Evolutionary conservation across 1,140 invertebrate species (phyloP).

Genomic region (Drosophila pectinifera): DNA sequence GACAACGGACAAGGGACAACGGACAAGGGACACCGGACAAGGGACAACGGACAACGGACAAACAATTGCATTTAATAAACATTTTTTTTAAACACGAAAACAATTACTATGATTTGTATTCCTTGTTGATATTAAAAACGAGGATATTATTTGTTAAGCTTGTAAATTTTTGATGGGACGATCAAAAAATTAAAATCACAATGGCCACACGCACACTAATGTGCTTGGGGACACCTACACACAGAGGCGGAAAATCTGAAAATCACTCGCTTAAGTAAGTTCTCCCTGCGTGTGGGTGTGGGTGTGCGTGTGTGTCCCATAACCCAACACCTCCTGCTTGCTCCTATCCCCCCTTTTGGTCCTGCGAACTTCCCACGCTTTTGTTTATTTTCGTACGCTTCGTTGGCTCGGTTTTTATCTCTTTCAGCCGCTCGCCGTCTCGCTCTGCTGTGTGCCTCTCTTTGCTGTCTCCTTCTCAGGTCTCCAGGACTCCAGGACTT

Average conservation of each 20-base stretch:
- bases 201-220: conserved; percentile 22
- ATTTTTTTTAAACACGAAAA: too few relatives aligned
- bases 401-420: conserved; percentile 64
- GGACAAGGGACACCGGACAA: neutral
- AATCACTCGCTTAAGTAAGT: conserved; percentile 80
- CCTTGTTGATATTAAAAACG: neutral
- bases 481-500: conserved; percentile 24
- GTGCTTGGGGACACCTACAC: conserved; percentile 11
- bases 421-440: too few relatives aligned
- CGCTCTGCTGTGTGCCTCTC: neutral
- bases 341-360: neutral
- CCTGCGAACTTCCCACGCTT: conserved; percentile 37
- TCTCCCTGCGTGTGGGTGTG: conserved; percentile 22
- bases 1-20: too few relatives aligned
- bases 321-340: conserved; percentile 13
- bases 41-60: neutral
- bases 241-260: conserved; percentile 68
- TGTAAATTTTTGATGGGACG: conserved; percentile 24
- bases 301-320: conserved; percentile 30
- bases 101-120: too few relatives aligned
- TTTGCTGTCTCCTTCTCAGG: neutral
- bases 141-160: neutral
- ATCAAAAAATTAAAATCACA: conserved; percentile 67
- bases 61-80: too few relatives aligned
- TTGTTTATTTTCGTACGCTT: conserved; percentile 76